These are phyloP conservation scores for Leptodactylus fuscus DNA, from an alignment of 2,113 vertebrate genomes.

Conservation along the genomic window DNA sequence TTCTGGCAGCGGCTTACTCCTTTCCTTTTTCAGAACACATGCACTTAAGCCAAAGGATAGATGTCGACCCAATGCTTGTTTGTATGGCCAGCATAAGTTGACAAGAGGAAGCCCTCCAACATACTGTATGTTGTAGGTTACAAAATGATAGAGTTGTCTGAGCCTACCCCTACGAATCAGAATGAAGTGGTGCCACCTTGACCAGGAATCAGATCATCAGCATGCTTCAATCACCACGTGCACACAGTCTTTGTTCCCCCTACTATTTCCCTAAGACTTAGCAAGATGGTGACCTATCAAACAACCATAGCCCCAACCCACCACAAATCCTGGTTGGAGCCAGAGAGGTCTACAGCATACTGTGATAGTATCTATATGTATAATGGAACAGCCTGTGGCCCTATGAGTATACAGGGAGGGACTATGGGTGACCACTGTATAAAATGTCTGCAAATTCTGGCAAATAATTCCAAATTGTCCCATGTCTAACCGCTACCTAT, in stretches of 20 bases:
- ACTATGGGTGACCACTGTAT: not conserved
- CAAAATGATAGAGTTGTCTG: not conserved
- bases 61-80: no score
- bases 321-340: not conserved
- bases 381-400: not conserved
- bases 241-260: constrained; percentile 17
- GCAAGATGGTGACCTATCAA: not conserved
- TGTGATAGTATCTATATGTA: not conserved
- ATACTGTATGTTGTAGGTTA: no score
- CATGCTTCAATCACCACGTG: constrained; percentile 12
- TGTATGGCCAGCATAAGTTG: no score
- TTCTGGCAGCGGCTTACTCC: no score
- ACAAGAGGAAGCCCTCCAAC: no score
- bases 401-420: not conserved
- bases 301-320: not conserved
- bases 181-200: constrained; percentile 10
- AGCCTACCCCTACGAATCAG: constrained; percentile 5
- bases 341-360: constrained; percentile 27
- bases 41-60: no score
- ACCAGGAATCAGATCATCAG: constrained; percentile 7
- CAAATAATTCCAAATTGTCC: no score
- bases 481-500: no score
- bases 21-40: no score
- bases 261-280: not conserved
- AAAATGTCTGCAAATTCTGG: no score